phyloP scores from a whole-genome alignment of 2,888 invertebrate species.

The Phyllotreta striolata region DNA sequence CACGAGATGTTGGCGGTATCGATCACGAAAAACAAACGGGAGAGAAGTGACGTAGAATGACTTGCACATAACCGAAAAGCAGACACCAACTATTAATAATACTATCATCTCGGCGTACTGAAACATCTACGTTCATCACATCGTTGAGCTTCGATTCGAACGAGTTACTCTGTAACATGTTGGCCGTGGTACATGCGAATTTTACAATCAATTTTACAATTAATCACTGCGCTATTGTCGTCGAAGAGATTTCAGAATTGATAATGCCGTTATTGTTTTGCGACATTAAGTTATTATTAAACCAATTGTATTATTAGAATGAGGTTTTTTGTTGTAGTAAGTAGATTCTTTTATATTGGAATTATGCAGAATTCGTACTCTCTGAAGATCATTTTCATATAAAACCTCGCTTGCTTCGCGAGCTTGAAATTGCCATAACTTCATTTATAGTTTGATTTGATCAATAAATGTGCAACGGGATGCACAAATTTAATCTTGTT shows the following conservation, averaged over 20 bases:
- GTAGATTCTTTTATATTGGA: no score
- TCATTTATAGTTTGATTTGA: no score
- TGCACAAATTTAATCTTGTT: no score
- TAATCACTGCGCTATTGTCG: constrained; percentile 44
- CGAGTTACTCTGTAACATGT: constrained; percentile 44
- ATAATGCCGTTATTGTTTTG: constrained; percentile 35
- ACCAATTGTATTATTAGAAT: not conserved
- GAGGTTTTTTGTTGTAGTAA: not conserved
- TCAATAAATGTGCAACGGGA: no score
- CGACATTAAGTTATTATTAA: not conserved
- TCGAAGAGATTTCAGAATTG: constrained; percentile 40
- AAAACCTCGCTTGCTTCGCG: no score
- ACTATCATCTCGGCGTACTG: constrained; percentile 58
- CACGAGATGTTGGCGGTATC: constrained; percentile 59
- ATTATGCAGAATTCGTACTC: no score
- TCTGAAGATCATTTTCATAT: no score
- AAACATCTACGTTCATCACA: constrained; percentile 59
- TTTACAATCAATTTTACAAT: constrained; percentile 45
- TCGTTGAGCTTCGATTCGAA: constrained; percentile 54
- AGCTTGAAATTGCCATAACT: no score
- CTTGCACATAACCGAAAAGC: constrained; percentile 59
- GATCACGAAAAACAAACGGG: constrained; percentile 59
- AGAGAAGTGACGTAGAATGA: constrained; percentile 60
- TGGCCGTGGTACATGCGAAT: constrained; percentile 44
- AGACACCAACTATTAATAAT: constrained; percentile 62